Percentiles rank a stretch among this genome's conserved stretches.
Evolutionary conservation across 2,888 invertebrate species (phyloP).

Genomic region (Schizaphis graminum): DNA sequence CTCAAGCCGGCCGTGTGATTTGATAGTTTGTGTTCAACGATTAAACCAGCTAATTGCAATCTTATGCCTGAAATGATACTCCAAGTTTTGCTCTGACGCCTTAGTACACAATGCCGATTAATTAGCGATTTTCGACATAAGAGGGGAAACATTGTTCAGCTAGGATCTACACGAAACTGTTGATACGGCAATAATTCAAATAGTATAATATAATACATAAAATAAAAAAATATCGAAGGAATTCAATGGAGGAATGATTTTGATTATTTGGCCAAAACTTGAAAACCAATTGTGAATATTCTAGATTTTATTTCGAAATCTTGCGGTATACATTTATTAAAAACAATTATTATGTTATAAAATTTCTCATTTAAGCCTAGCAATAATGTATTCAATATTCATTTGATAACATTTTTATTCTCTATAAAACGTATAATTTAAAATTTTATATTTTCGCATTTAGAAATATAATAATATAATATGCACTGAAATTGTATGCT

Average conservation of each 20-base stretch:
- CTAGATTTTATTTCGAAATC: background rate
- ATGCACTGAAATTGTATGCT: background rate
- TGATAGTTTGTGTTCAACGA: constrained; percentile 66
- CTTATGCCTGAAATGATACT: constrained; percentile 66
- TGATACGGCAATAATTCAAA: constrained; percentile 52
- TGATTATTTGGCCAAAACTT: background rate
- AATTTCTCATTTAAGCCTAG: background rate
- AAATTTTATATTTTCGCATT: background rate
- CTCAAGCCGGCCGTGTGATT: constrained; percentile 65
- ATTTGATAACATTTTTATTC: background rate
- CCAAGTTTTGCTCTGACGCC: constrained; percentile 64
- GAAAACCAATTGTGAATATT: background rate
- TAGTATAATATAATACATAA: background rate
- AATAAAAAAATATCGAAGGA: background rate
- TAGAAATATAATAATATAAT: background rate
- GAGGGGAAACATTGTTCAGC: constrained; percentile 34
- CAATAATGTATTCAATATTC: background rate
- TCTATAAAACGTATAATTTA: background rate
- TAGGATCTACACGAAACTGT: constrained; percentile 47
- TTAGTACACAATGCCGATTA: constrained; percentile 65
- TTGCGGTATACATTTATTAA: background rate
- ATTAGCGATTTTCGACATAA: constrained; percentile 60
- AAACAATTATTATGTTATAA: background rate
- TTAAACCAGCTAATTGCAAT: constrained; percentile 65
- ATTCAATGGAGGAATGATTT: background rate